Evolutionary conservation across 2,113 vertebrate genomes (phyloP).

Genomic region (Podarcis muralis): DNA sequence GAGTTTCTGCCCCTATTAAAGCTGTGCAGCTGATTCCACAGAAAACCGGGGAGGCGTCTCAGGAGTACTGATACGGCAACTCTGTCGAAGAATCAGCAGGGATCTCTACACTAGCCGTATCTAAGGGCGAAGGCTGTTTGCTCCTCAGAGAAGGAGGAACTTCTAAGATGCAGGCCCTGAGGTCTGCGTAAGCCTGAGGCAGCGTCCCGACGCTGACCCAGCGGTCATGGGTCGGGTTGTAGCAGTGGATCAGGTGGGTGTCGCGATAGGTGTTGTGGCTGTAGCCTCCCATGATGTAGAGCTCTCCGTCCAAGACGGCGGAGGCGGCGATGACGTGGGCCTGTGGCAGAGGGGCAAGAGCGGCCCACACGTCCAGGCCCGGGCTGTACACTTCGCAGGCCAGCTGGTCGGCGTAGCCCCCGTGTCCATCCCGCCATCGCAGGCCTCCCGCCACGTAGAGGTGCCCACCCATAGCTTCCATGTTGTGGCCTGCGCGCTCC

Average conservation of each 20-base stretch:
- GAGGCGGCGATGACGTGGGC: slow-evolving; percentile 78
- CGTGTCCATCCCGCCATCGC: slow-evolving; percentile 40
- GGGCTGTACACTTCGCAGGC: slow-evolving; percentile 78
- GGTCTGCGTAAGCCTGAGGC: slow-evolving; percentile 70
- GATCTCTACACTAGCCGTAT: neutral
- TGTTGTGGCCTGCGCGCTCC: slow-evolving; percentile 77
- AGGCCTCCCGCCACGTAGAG: slow-evolving; percentile 80
- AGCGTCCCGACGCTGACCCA: slow-evolving; percentile 80
- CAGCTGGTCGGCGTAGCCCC: slow-evolving; percentile 76
- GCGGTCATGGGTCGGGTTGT: slow-evolving; percentile 67
- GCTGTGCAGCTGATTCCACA: neutral
- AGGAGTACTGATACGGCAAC: too few relatives aligned
- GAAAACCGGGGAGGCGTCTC: neutral
- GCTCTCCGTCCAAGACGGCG: slow-evolving; percentile 72
- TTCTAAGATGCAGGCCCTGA: slow-evolving; percentile 71
- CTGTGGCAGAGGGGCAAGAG: slow-evolving; percentile 72
- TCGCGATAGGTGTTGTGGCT: slow-evolving; percentile 76
- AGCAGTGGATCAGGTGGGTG: slow-evolving; percentile 78
- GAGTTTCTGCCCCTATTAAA: too few relatives aligned
- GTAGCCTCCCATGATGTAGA: slow-evolving; percentile 80
- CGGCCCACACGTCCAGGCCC: slow-evolving; percentile 68
- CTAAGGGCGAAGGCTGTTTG: neutral
- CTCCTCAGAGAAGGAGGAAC: slow-evolving; percentile 39
- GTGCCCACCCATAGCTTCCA: slow-evolving; percentile 73
- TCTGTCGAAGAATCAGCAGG: neutral